A percentile compares a stretch with the other conserved stretches of the same genome.
Conservation (phyloP, 2,888 invertebrate genomes). For the Rhagonycha lutea region DNA sequence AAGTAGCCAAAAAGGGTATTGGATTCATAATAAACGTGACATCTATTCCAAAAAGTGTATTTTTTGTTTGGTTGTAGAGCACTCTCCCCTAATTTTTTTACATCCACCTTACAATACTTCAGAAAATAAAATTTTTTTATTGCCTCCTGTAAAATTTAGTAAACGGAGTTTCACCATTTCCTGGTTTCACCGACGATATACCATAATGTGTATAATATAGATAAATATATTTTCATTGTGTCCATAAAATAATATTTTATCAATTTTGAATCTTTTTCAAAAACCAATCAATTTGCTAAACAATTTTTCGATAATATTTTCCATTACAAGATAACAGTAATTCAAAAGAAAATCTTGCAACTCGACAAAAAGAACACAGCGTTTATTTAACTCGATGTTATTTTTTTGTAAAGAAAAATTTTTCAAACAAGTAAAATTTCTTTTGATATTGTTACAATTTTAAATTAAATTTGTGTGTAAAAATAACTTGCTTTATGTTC, state of each 20-base stretch:
- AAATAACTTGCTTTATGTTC: not conserved
- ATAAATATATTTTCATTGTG: no score
- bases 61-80: no score
- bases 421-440: not conserved
- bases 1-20: no score
- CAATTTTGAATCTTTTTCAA: not conserved
- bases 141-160: no score
- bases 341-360: not conserved
- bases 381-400: not conserved
- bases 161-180: no score
- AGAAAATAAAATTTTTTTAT: no score
- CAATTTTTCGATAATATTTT: not conserved
- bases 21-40: no score
- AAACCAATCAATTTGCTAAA: not conserved
- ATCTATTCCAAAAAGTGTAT: no score
- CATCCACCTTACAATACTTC: no score
- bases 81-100: no score
- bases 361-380: not conserved
- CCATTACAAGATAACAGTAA: not conserved
- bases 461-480: not conserved
- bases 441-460: not conserved
- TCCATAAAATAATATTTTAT: not conserved
- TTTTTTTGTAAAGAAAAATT: not conserved
- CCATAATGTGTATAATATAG: no score
- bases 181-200: no score